Percentiles rank a stretch among this genome's conserved stretches.
These are phyloP conservation scores for Escarpia spicata DNA, from an alignment of 2,888 invertebrate genomes.

Conservation along the genomic window DNA sequence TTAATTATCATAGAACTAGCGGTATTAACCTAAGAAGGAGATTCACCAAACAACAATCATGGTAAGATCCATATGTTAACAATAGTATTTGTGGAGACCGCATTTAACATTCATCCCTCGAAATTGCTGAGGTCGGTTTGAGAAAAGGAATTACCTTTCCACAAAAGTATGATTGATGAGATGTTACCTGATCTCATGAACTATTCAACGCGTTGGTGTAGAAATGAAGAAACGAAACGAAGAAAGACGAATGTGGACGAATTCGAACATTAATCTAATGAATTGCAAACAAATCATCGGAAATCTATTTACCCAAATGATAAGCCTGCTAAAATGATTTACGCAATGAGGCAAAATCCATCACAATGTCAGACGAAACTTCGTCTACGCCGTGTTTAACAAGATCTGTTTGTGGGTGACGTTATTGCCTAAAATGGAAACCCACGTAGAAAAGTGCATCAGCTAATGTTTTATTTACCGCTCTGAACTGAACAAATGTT, in stretches of 20 bases:
- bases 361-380: neutral
- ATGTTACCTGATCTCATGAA: neutral
- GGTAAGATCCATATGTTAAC: neutral
- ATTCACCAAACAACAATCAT: no score
- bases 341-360: neutral
- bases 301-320: neutral
- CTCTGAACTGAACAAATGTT: neutral
- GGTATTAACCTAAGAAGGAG: no score
- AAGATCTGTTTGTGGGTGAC: neutral
- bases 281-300: neutral
- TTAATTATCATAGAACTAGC: no score
- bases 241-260: neutral
- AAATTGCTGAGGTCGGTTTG: neutral
- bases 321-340: neutral
- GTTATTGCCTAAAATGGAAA: neutral
- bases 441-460: neutral
- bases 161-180: neutral
- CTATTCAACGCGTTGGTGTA: neutral
- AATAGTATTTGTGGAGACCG: neutral
- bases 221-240: neutral
- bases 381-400: neutral
- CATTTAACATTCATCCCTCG: neutral
- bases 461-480: neutral
- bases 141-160: neutral
- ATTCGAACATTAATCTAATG: neutral